phyloP scores from a whole-genome alignment of 1,140 invertebrate species.

The Uloborus diversus region DNA sequence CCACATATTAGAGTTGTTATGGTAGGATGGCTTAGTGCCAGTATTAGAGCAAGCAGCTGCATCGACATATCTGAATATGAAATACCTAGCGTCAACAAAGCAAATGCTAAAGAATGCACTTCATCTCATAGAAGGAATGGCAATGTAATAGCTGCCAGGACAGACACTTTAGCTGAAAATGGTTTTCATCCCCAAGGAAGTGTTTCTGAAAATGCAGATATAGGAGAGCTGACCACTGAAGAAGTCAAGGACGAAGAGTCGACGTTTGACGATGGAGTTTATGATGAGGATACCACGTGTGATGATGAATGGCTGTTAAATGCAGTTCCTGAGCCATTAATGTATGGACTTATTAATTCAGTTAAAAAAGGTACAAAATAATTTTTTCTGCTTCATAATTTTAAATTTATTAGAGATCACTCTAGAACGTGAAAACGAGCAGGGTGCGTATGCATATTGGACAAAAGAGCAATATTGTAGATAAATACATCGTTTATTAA shows the following conservation, averaged over 20 bases:
- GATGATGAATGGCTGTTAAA: slow-evolving; percentile 25
- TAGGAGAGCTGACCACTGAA: not conserved
- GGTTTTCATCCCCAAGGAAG: not conserved
- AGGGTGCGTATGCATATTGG: too few relatives aligned
- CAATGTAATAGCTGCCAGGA: not conserved
- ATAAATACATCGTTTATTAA: too few relatives aligned
- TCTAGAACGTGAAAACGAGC: too few relatives aligned
- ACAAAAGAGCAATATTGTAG: too few relatives aligned
- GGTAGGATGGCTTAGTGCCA: slow-evolving; percentile 16
- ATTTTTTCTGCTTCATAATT: too few relatives aligned
- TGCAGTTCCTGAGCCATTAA: not conserved
- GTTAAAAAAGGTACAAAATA: too few relatives aligned
- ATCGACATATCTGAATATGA: not conserved
- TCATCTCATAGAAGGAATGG: not conserved
- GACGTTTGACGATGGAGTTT: slow-evolving; percentile 24
- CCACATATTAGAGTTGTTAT: not conserved
- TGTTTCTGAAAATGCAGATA: not conserved
- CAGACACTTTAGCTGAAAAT: not conserved
- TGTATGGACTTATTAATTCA: not conserved
- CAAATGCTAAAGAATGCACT: not conserved
- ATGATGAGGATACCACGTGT: slow-evolving; percentile 28
- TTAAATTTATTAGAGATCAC: too few relatives aligned
- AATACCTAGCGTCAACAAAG: not conserved
- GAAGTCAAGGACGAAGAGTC: not conserved
- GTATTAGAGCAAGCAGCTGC: slow-evolving; percentile 7